Base-by-base conservation (phyloP, 2,797 vertebrate species). In the Fistularia tabacaria region DNA sequence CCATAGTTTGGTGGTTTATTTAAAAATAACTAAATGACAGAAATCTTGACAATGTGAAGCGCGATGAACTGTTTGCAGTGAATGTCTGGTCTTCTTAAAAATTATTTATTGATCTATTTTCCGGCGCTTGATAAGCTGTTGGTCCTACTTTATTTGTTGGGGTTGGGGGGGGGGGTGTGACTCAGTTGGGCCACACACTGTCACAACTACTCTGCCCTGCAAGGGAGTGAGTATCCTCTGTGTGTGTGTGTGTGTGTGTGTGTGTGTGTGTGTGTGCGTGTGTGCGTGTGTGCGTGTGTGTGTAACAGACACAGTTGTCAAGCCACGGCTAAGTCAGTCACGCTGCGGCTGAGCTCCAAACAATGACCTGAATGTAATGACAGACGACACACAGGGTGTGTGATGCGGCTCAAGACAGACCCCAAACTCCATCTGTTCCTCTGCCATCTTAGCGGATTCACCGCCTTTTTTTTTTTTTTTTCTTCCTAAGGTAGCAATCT, bases 281-380 rank as follows among this genome's bases (percentile, higher is more conserved):
- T 45, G 43, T 13, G 14, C 12, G 43, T 45, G 43, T 11, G 10
- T 45, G 43, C 10, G 44, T 46, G 78, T 71, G 64, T 74, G 77
- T 71, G 69, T 82, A 78, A 82, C 68, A 46, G 76, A 82, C 72
- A 78, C 73, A 79, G 80, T 86, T 85, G 84, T 86, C 84, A 89
- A 84, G 82, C 85, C 72, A 38, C 54, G 76, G 80, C 79, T 71
- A 64, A 83, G 73, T 87, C 81, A 85, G 83, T 88, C 85, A 86
- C 73, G 80, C 85, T 74, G 78, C 79, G 71, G 74, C 77, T 80
- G 79, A 86, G 80, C 78, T 69, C 66, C 59, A 46, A 86, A 90
- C 90, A 90, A 87, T 88, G 88, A 88, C 88, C 85, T 81, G 81
- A 86, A 86, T 80, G 66, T 88, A 87, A 89, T 85, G 87, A 87